Evolutionary conservation across 2,113 vertebrate species (phyloP).

Genomic region (Centropus unirufus): DNA sequence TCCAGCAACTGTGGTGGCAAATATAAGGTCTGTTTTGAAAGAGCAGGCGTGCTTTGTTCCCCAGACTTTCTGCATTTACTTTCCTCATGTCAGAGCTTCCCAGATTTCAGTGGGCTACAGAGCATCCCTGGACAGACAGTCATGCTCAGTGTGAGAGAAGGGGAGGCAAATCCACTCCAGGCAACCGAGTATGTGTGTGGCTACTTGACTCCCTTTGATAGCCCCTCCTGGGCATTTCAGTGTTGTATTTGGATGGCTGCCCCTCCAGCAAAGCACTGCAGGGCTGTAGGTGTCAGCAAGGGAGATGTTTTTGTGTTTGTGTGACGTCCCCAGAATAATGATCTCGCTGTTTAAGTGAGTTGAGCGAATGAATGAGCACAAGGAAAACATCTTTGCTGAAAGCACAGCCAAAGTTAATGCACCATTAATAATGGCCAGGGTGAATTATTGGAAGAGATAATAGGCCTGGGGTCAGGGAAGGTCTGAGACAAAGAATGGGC

Average conservation of each 20-base stretch:
- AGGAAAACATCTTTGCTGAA: conserved; percentile 73
- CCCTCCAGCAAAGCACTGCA: not conserved
- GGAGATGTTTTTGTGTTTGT: conserved; percentile 46
- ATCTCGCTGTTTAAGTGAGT: conserved; percentile 64
- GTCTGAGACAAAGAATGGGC: conserved; percentile 68
- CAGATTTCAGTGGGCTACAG: not conserved
- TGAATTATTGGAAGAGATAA: conserved; percentile 72
- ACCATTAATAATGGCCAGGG: conserved; percentile 74
- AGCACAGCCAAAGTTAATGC: conserved; percentile 75
- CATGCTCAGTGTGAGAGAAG: rapidly evolving
- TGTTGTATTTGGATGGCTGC: not conserved
- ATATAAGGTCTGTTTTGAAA: not conserved
- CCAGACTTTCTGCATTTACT: not conserved
- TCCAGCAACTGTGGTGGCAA: not conserved
- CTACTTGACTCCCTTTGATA: conserved; percentile 24
- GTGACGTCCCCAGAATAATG: conserved; percentile 63
- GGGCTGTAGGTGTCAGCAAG: conserved; percentile 37
- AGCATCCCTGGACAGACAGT: not conserved
- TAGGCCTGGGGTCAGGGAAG: conserved; percentile 63
- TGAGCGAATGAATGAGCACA: conserved; percentile 40
- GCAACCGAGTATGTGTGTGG: not conserved
- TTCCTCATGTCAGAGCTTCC: not conserved
- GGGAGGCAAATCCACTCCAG: rapidly evolving
- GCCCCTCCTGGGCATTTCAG: not conserved
- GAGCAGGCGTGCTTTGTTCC: not conserved